Evolutionary conservation across 2,888 invertebrate genomes (phyloP), one percentile per base, ranked within the genome.

Genomic region (Drosophila ochracea): DNA sequence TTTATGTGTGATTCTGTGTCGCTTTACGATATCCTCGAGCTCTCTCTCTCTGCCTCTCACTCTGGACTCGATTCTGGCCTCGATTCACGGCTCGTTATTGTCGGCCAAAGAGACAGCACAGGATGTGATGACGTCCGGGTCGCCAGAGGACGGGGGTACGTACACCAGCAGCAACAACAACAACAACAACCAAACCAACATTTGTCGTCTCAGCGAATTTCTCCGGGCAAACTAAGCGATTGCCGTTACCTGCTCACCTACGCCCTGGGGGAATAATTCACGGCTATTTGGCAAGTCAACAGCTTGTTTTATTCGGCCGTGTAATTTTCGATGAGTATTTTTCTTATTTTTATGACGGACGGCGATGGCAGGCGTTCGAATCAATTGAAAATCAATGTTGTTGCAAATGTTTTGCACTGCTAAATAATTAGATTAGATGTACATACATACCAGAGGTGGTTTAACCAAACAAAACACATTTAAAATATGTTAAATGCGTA

Each of bases 271-370:
- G 90, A 88, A 89, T 90, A 90, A 89, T 90, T 89, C 88, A 88
- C 89, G 89, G 88, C 89, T 90, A 90, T 88, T 88, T 88, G 90
- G 88, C 90, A 89, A 88, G 88, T 88, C 88, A 88, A 90, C 88
- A 88, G 90, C 90, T 88, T 90, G 88, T 88, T 88, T 90, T 83
- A 84, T 83, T 85, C 76, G 63, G 78, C 66, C 86, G 68, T 81
- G 86, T 88, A 85, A 88, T 85, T 85, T 81, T 85, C 89, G 85
- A 79, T 84, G 86, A 88, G 90, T 77, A 80, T 90, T 85, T 39
- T 28, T 37, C 25, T 39, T 28, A 19, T 37, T 57, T 90, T 88
- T 90, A 88, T 89, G 90, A 78, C 78, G 66, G 68, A 52, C 68
- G 77, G 79, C 78, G 77, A 80, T 78, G 79, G 47, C 25, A 73